Evolutionary conservation across 2,797 vertebrate species (phyloP).

Genomic region (Pipistrellus kuhlii): DNA sequence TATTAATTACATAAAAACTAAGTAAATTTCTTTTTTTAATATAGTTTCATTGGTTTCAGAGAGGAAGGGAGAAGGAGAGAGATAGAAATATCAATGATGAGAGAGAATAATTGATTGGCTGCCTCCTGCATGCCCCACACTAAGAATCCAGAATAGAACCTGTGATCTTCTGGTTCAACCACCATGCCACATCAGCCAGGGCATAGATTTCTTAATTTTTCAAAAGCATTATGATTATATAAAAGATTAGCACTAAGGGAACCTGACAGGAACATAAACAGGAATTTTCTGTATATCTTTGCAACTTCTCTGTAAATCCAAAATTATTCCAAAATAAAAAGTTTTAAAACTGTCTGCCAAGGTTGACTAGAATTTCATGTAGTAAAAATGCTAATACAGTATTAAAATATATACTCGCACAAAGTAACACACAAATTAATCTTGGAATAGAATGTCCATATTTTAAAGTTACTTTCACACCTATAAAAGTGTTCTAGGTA

Average conservation of each 20-base stretch:
- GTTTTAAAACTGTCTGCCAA: conserved; percentile 17
- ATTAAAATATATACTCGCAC: neutral
- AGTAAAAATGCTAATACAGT: conserved; percentile 25
- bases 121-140: no score
- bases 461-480: conserved; percentile 53
- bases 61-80: no score
- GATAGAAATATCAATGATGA: no score
- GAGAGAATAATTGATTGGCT: no score
- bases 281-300: neutral
- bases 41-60: no score
- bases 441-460: neutral
- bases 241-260: neutral
- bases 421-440: neutral
- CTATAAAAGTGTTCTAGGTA: neutral
- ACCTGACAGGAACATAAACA: neutral
- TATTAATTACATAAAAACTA: neutral
- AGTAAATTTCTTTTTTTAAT: neutral
- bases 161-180: no score
- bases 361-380: neutral
- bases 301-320: conserved; percentile 35
- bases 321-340: conserved; percentile 46
- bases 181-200: no score
- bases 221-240: neutral
- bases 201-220: conserved; percentile 23
- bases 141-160: no score